phyloP scores from a whole-genome alignment of 2,888 invertebrate genomes.

The Eurytoma adleriae region DNA sequence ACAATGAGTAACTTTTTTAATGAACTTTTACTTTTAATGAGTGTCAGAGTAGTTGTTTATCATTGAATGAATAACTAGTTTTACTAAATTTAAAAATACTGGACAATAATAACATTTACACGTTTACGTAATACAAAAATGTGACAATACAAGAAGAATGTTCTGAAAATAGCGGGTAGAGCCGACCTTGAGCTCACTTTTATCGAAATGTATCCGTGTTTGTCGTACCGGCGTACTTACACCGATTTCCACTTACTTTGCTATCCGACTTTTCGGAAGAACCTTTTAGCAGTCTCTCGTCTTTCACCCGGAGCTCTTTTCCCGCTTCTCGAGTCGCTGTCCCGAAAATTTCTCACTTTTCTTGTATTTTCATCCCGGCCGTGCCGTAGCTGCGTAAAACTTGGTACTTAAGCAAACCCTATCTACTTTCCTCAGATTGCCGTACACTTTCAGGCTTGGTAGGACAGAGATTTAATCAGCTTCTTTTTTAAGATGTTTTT shows the following conservation, averaged over 20 bases:
- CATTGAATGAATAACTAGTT: too few relatives aligned
- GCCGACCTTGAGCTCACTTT: slow-evolving; percentile 34
- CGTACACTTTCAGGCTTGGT: too few relatives aligned
- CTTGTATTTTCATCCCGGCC: slow-evolving; percentile 19
- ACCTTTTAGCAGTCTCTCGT: slow-evolving; percentile 46
- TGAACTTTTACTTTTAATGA: too few relatives aligned
- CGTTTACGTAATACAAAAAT: too few relatives aligned
- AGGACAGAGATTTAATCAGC: too few relatives aligned
- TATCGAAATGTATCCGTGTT: slow-evolving; percentile 57
- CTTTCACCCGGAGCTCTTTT: slow-evolving; percentile 14
- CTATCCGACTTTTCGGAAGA: slow-evolving; percentile 60
- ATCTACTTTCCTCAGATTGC: slow-evolving; percentile 20
- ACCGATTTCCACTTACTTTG: slow-evolving; percentile 70
- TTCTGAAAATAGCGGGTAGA: background rate
- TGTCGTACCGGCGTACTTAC: slow-evolving; percentile 64
- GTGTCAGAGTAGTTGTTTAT: too few relatives aligned
- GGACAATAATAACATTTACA: too few relatives aligned
- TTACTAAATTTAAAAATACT: too few relatives aligned
- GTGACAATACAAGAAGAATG: background rate
- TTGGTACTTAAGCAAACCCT: slow-evolving; percentile 40
- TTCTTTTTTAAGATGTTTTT: too few relatives aligned
- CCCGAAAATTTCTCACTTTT: slow-evolving; percentile 46
- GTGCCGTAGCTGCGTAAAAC: slow-evolving; percentile 24
- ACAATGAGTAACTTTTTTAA: too few relatives aligned
- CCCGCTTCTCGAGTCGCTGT: slow-evolving; percentile 2